Evolutionary conservation across 2,113 vertebrate genomes (phyloP).

Genomic region (Tragelaphus imberbis): DNA sequence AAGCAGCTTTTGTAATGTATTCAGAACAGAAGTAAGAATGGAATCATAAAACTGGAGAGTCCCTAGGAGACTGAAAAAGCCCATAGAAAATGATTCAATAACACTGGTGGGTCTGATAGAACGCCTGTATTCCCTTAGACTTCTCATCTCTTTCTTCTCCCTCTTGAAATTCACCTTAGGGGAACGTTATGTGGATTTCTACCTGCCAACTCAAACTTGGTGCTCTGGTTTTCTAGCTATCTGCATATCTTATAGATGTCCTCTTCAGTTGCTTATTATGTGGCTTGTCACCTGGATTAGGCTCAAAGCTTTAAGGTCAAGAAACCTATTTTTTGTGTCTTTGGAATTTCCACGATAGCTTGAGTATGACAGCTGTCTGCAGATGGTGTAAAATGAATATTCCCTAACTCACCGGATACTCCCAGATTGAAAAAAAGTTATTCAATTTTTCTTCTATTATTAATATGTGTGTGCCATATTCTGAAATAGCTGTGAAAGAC

Average conservation of each 20-base stretch:
- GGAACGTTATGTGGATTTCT: not conserved
- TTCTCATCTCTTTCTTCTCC: not conserved
- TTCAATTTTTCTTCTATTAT: not conserved
- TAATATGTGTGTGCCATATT: slow-evolving; percentile 1
- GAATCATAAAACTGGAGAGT: not conserved
- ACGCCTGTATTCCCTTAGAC: not conserved
- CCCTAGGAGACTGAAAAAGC: not conserved
- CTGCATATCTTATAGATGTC: not conserved
- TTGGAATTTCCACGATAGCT: not conserved
- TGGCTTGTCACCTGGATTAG: not conserved
- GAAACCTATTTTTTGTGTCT: not conserved
- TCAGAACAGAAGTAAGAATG: not conserved
- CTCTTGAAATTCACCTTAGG: not conserved
- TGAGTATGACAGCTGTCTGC: not conserved
- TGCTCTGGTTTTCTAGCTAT: not conserved
- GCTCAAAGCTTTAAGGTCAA: not conserved
- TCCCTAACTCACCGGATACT: not conserved
- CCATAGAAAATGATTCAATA: not conserved
- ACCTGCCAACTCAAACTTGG: not conserved
- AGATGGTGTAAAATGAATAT: not conserved
- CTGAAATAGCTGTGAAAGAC: not conserved
- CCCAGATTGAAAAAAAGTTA: not conserved
- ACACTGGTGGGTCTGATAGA: not conserved
- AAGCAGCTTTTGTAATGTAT: not conserved
- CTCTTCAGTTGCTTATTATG: not conserved